Conservation (phyloP, 2,888 invertebrate species). For the Dasypolia templi region DNA sequence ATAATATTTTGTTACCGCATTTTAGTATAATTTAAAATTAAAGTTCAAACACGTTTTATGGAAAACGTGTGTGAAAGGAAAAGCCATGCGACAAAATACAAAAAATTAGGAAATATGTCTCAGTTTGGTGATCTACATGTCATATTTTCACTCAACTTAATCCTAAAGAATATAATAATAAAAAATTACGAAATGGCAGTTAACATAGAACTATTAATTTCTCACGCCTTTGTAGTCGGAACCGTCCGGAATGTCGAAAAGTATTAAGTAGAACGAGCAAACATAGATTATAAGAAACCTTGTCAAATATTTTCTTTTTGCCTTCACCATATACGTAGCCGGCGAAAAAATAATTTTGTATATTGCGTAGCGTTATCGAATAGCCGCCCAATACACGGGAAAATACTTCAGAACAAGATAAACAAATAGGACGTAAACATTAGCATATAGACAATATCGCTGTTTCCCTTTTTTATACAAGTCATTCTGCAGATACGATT, state of each 20-base stretch:
- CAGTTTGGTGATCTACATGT: not conserved
- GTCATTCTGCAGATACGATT: constrained; percentile 46
- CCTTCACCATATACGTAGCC: not conserved
- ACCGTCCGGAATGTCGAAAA: not conserved
- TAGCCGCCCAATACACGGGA: constrained; percentile 34
- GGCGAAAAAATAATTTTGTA: constrained; percentile 47
- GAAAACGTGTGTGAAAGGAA: not conserved
- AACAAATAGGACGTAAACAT: constrained; percentile 57
- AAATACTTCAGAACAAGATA: constrained; percentile 61
- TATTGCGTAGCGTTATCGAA: constrained; percentile 42
- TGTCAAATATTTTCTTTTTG: constrained; percentile 36
- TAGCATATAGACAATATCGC: constrained; percentile 32
- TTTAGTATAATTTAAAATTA: constrained; percentile 7
- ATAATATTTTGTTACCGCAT: constrained; percentile 17
- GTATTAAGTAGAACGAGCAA: not conserved
- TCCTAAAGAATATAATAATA: not conserved
- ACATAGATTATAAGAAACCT: constrained; percentile 3
- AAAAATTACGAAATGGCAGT: no score
- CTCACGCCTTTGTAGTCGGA: not conserved
- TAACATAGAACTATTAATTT: not conserved
- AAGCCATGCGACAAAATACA: not conserved
- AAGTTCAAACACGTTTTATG: not conserved
- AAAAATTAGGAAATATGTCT: not conserved
- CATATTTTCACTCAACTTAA: not conserved
- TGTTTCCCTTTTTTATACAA: constrained; percentile 44